Percentiles rank a stretch among this genome's conserved stretches.
phyloP scores from a whole-genome alignment of 1,140 invertebrate species.

The Drosophila hydei region DNA sequence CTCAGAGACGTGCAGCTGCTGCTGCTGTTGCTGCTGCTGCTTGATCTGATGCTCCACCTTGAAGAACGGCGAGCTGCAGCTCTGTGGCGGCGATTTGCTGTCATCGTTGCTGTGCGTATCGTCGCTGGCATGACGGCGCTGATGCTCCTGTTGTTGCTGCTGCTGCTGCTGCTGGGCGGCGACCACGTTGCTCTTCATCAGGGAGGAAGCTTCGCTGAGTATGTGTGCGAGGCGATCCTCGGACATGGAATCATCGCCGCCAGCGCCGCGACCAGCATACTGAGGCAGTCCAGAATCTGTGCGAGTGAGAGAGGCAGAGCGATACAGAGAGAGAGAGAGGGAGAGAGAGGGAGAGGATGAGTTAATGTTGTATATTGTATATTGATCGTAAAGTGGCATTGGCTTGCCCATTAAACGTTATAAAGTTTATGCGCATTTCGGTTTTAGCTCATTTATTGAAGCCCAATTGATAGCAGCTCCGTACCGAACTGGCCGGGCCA shows the following conservation, averaged over 20 bases:
- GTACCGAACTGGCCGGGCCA: not conserved
- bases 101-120: slow-evolving; percentile 90
- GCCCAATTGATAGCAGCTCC: slow-evolving; percentile 41
- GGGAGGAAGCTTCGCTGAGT: slow-evolving; percentile 93
- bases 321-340: slow-evolving; percentile 8
- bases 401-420: slow-evolving; percentile 64
- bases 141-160: slow-evolving; percentile 49
- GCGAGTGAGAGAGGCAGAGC: slow-evolving; percentile 6
- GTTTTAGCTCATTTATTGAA: slow-evolving; percentile 44
- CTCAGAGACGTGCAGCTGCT: slow-evolving; percentile 71
- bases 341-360: slow-evolving; percentile 5
- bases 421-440: slow-evolving; percentile 66
- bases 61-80: slow-evolving; percentile 90
- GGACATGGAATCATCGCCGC: slow-evolving; percentile 91
- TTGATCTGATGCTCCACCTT: slow-evolving; percentile 85
- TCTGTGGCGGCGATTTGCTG: slow-evolving; percentile 91
- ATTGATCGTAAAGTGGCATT: slow-evolving; percentile 63
- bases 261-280: slow-evolving; percentile 84
- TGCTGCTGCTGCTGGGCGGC: slow-evolving; percentile 41
- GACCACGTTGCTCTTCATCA: slow-evolving; percentile 86
- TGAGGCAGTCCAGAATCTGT: slow-evolving; percentile 87
- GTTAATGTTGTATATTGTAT: slow-evolving; percentile 22
- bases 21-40: slow-evolving; percentile 83
- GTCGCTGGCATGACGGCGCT: slow-evolving; percentile 63
- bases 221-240: slow-evolving; percentile 98